Percentiles rank a stretch among this genome's conserved stretches.
phyloP scores from a whole-genome alignment of 2,888 invertebrate genomes.

The Beris chalybata region DNA sequence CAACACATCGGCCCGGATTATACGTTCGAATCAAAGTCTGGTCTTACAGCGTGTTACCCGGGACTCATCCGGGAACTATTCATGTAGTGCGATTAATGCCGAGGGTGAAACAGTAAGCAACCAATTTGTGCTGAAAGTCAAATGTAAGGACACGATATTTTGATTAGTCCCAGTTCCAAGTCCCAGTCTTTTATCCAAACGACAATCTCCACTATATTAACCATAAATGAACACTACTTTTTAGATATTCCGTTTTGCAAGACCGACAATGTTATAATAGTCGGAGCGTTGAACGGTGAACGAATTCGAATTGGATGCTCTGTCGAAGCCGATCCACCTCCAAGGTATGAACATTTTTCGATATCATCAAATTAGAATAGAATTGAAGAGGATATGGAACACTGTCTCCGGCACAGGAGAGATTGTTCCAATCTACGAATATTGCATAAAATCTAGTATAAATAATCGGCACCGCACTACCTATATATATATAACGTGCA shows the following conservation, averaged over 20 bases:
- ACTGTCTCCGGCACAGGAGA: too few relatives aligned
- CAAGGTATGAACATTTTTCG: conserved; percentile 45
- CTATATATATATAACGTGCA: too few relatives aligned
- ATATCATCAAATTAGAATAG: too few relatives aligned
- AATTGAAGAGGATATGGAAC: too few relatives aligned
- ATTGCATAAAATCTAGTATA: too few relatives aligned
- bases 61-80: conserved; percentile 76
- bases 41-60: conserved; percentile 81
- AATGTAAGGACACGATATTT: conserved; percentile 65
- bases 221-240: conserved; percentile 39
- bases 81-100: conserved; percentile 77
- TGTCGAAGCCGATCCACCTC: conserved; percentile 82
- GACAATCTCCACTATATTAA: too few relatives aligned
- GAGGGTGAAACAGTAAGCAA: conserved; percentile 81
- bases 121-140: conserved; percentile 74
- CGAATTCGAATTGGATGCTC: conserved; percentile 77
- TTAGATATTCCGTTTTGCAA: conserved; percentile 77
- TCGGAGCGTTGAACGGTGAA: conserved; percentile 80
- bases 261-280: conserved; percentile 69
- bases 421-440: too few relatives aligned
- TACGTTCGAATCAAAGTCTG: conserved; percentile 82
- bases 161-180: conserved; percentile 12
- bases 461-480: too few relatives aligned
- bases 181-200: too few relatives aligned
- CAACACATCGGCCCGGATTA: conserved; percentile 77